These are phyloP conservation scores for Synanceia verrucosa DNA, from an alignment of 2,797 vertebrate species.

Conservation along the genomic window DNA sequence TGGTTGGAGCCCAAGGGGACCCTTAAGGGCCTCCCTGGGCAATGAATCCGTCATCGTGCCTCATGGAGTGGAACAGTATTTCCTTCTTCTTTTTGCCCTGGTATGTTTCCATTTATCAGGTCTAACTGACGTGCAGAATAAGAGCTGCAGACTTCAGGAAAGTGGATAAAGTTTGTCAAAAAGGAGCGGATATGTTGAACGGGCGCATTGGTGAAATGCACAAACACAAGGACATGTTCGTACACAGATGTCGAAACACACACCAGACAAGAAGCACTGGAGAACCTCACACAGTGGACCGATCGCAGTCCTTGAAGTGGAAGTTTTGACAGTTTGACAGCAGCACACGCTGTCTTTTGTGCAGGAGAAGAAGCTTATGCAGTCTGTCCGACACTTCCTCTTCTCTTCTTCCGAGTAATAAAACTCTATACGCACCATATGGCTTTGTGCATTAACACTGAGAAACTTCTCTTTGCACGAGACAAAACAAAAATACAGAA, in stretches of 20 bases:
- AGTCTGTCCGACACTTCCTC: slow-evolving; percentile 42
- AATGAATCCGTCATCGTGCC: slow-evolving; percentile 48
- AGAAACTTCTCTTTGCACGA: slow-evolving; percentile 2
- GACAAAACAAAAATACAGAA: slow-evolving; percentile 51
- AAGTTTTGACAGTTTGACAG: slow-evolving; percentile 72
- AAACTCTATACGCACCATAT: slow-evolving; percentile 32
- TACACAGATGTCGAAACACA: background rate
- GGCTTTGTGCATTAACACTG: slow-evolving; percentile 22
- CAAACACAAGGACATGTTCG: background rate
- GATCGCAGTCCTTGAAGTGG: slow-evolving; percentile 43
- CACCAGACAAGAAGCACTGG: slow-evolving; percentile 26
- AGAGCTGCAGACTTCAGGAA: slow-evolving; percentile 41
- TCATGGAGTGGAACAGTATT: slow-evolving; percentile 45
- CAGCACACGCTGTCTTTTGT: slow-evolving; percentile 38
- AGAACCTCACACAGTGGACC: slow-evolving; percentile 39
- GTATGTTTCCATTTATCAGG: slow-evolving; percentile 56
- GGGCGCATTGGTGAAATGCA: background rate
- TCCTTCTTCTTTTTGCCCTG: slow-evolving; percentile 1
- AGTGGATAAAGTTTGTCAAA: slow-evolving; percentile 45
- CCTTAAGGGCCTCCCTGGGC: slow-evolving; percentile 48
- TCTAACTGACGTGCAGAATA: slow-evolving; percentile 13
- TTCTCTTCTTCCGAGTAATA: slow-evolving; percentile 34
- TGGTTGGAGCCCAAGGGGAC: slow-evolving; percentile 36
- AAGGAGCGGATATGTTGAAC: background rate
- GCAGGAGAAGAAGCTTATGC: slow-evolving; percentile 37